phyloP scores from a whole-genome alignment of 2,797 vertebrate genomes.

The Crenichthys baileyi region DNA sequence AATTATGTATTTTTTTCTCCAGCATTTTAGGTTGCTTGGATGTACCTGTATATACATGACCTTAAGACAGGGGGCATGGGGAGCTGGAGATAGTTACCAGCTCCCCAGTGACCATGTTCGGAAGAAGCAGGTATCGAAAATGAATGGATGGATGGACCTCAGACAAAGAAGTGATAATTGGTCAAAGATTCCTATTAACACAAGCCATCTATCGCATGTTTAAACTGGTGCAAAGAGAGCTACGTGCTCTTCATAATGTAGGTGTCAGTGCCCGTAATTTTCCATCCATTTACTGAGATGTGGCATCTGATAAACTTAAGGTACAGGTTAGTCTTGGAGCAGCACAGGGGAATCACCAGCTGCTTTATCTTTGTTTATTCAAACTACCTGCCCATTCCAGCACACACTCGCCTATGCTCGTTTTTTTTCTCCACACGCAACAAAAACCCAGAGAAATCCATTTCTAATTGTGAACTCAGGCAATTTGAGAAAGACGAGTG shows the following conservation, averaged over 20 bases:
- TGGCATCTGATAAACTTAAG: slow-evolving; percentile 39
- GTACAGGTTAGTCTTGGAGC: slow-evolving; percentile 50
- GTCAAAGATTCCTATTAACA: background rate
- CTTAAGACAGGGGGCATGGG: no score
- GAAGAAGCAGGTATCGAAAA: no score
- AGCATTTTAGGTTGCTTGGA: background rate
- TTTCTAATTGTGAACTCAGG: slow-evolving; percentile 65
- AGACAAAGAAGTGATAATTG: background rate
- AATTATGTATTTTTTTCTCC: background rate
- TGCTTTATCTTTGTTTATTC: slow-evolving; percentile 54
- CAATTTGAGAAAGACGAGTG: slow-evolving; percentile 66
- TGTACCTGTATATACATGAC: no score
- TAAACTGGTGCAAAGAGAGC: slow-evolving; percentile 8
- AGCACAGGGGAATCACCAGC: slow-evolving; percentile 60
- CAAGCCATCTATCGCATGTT: background rate
- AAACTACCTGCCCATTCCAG: slow-evolving; percentile 49
- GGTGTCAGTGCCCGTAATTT: slow-evolving; percentile 48
- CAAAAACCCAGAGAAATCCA: slow-evolving; percentile 60
- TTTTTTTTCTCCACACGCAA: slow-evolving; percentile 13
- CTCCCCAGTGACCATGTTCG: no score
- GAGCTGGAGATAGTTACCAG: no score
- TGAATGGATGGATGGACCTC: background rate
- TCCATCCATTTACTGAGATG: slow-evolving; percentile 43
- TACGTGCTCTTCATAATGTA: slow-evolving; percentile 4
- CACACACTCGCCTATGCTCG: slow-evolving; percentile 13